These are phyloP conservation scores for Globicephala melas DNA, from an alignment of 2,113 vertebrate species.

Conservation along the genomic window DNA sequence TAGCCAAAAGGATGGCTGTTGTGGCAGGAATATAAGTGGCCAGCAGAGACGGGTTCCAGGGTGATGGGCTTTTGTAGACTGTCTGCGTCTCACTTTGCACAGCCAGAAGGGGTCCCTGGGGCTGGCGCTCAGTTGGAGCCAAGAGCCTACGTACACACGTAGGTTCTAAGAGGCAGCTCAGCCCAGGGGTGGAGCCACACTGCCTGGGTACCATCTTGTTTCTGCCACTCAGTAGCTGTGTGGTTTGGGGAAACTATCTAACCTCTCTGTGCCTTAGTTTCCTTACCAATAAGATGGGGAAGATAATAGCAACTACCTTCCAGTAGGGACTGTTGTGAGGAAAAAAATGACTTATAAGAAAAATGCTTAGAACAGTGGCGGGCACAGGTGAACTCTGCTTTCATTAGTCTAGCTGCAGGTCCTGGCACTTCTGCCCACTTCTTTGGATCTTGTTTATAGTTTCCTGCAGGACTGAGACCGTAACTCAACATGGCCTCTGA, in stretches of 20 bases:
- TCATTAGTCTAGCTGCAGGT: fast-evolving
- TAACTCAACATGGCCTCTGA: background rate
- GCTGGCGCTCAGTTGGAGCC: background rate
- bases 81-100: background rate
- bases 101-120: fast-evolving
- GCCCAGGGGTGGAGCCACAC: fast-evolving
- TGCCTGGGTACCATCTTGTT: fast-evolving
- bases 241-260: background rate
- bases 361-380: fast-evolving
- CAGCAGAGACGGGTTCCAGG: background rate
- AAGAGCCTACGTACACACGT: fast-evolving
- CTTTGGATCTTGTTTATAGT: background rate
- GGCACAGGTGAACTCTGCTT: background rate
- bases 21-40: background rate
- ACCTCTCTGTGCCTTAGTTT: background rate
- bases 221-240: background rate
- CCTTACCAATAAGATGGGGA: background rate
- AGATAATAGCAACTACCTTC: background rate
- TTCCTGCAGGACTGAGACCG: too few species aligned
- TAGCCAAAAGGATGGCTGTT: background rate
- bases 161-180: background rate
- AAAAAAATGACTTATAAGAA: background rate
- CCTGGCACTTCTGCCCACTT: too few species aligned
- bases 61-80: too few species aligned
- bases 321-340: too few species aligned